phyloP scores from a whole-genome alignment of 2,797 vertebrate species.

The Poeciliopsis infans region DNA sequence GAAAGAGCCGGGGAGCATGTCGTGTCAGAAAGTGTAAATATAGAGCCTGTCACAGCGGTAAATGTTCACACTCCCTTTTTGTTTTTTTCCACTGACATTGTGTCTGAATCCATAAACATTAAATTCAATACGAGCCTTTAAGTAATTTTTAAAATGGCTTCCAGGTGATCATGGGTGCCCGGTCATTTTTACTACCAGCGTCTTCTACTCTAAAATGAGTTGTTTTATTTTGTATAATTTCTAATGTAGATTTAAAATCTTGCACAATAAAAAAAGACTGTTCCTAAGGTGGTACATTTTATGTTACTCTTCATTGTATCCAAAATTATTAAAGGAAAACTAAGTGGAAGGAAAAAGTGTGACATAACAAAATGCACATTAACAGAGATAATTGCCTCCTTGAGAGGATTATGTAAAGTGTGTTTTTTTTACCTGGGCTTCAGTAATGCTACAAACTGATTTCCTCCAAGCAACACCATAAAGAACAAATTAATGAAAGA shows the following conservation, averaged over 20 bases:
- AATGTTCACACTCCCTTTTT: conserved; percentile 52
- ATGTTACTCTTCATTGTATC: not conserved
- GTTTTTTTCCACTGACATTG: conserved; percentile 45
- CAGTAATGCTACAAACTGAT: not conserved
- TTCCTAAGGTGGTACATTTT: not conserved
- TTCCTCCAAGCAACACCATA: not conserved
- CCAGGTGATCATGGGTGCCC: conserved; percentile 26
- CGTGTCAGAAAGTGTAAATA: conserved; percentile 75
- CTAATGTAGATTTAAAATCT: not conserved
- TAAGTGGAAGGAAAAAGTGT: not conserved
- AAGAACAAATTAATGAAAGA: not conserved
- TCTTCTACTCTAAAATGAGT: conserved; percentile 6
- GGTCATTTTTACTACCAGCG: conserved; percentile 26
- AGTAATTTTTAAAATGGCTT: conserved; percentile 46
- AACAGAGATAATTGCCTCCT: not conserved
- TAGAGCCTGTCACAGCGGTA: conserved; percentile 68
- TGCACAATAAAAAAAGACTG: not conserved
- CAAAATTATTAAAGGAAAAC: not conserved
- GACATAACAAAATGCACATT: not conserved
- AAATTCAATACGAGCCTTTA: conserved; percentile 41
- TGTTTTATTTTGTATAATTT: conserved; percentile 16
- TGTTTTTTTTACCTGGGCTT: not conserved
- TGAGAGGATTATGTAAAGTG: not conserved
- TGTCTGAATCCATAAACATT: conserved; percentile 71
- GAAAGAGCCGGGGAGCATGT: conserved; percentile 52